Evolutionary conservation across 2,888 invertebrate species (phyloP).

Genomic region (Netelia fuscicornis): DNA sequence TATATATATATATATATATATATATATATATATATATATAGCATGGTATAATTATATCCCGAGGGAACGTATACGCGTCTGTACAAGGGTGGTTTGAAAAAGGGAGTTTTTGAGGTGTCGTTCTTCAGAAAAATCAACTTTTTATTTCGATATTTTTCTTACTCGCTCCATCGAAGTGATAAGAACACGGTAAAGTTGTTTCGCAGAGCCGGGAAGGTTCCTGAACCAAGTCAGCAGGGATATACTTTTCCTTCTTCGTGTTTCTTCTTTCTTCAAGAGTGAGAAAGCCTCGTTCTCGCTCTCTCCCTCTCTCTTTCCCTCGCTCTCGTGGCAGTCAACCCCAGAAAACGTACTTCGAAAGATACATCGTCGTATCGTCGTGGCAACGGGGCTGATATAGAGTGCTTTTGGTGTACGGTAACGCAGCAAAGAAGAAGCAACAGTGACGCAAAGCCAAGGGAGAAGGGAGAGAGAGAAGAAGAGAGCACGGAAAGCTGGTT

Average conservation of each 20-base stretch:
- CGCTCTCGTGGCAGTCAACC: neutral
- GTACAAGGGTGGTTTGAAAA: no score
- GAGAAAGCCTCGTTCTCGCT: neutral
- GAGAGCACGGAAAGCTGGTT: constrained; percentile 15
- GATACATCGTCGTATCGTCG: constrained; percentile 48
- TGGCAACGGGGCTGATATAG: constrained; percentile 33
- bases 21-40: neutral
- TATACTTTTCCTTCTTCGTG: neutral
- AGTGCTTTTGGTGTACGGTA: neutral
- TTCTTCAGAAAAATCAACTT: neutral
- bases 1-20: no score
- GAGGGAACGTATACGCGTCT: constrained; percentile 15
- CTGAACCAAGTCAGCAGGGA: neutral
- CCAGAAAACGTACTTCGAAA: constrained; percentile 51
- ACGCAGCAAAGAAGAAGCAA: constrained; percentile 13
- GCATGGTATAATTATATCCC: constrained; percentile 34
- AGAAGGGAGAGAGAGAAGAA: constrained; percentile 4
- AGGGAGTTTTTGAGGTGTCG: no score
- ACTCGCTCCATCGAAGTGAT: constrained; percentile 1
- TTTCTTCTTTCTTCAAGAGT: constrained; percentile 1
- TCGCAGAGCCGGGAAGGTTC: neutral
- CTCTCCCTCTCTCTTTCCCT: constrained; percentile 5
- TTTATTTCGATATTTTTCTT: neutral
- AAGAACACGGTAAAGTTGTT: constrained; percentile 19
- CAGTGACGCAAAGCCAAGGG: neutral